Evolutionary conservation across 2,113 vertebrate genomes (phyloP).

Genomic region (Empidonax alnorum): DNA sequence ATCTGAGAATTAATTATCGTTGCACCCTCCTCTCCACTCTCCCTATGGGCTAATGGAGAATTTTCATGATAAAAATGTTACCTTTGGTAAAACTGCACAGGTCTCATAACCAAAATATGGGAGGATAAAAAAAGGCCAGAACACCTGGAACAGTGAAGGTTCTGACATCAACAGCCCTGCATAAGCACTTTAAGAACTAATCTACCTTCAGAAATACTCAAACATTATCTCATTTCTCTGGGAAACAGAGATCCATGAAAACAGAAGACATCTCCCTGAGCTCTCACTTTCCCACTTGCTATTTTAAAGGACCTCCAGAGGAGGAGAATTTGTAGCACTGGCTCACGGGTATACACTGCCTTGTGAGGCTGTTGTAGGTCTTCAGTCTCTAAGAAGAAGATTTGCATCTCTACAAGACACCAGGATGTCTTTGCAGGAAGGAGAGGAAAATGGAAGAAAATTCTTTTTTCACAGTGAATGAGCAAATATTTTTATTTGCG

Average conservation of each 20-base stretch:
- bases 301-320: not conserved
- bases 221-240: not conserved
- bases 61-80: not conserved
- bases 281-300: not conserved
- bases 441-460: not conserved
- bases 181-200: not conserved
- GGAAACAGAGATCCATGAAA: not conserved
- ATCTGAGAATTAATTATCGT: not conserved
- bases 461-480: not conserved
- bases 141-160: not conserved
- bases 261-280: not conserved
- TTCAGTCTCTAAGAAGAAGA: not conserved
- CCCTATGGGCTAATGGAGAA: not conserved
- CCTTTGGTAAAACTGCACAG: not conserved
- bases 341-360: not conserved
- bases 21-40: not conserved
- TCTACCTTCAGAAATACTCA: not conserved
- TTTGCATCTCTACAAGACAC: not conserved
- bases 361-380: not conserved
- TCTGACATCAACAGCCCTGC: not conserved
- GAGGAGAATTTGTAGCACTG: not conserved
- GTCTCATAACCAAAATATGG: not conserved
- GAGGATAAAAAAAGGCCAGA: not conserved
- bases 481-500: not conserved
- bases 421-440: not conserved